Evolutionary conservation across 2,888 invertebrate species (phyloP), one percentile per base, ranked within the genome.

Genomic region (Hypomecis atomaria): DNA sequence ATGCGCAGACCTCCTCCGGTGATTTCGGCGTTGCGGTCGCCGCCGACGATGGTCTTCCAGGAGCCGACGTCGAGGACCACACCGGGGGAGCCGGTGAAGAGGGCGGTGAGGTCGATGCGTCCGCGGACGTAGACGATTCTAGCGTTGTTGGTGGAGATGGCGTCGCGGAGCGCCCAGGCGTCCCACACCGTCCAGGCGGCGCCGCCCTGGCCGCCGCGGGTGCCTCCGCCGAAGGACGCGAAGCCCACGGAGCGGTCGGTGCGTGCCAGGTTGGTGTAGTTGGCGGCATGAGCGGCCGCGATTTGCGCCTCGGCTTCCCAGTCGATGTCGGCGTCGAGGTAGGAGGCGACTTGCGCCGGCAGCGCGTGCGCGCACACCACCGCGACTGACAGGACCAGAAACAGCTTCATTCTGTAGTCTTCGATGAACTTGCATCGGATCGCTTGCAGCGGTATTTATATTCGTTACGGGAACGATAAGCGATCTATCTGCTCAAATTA

Each of bases 11-110:
- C 70, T 9, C 71, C 71, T 37, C 70, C 71, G 45, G 34, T 34
- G 38, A 71, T 70, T 33, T 38, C 34, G 8, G 71, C 71, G 10
- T 62, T 53, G 37, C 4, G 6, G 44, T 70, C 65, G 4, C 63
- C 62, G 6, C 71, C 71, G 33, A 65, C 42, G 52, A 72, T 67
- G 34, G 62, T 61, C 49, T 70, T 72, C 13, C n/a, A 45, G 40
- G 63, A 61, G 42, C 70, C 67, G 4, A 66, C 57, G 37, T 63
- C 61, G 11, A 69, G 0, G 40, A 60, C 11, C 37, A 72, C 59
- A n/a, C 71, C 70, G 1, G 71, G 71, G n/a, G 69, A 67, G 7
- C 37, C 49, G 3, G 8, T 44, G 58, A 70, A 72, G 8, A 70
- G 63, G 7, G 0, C 5, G 6, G 42, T 33, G 9, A 72, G 56